Evolutionary conservation across 1,140 invertebrate species (phyloP), one percentile per base, ranked within the genome.

Genomic region (Drosophila gunungcola): DNA sequence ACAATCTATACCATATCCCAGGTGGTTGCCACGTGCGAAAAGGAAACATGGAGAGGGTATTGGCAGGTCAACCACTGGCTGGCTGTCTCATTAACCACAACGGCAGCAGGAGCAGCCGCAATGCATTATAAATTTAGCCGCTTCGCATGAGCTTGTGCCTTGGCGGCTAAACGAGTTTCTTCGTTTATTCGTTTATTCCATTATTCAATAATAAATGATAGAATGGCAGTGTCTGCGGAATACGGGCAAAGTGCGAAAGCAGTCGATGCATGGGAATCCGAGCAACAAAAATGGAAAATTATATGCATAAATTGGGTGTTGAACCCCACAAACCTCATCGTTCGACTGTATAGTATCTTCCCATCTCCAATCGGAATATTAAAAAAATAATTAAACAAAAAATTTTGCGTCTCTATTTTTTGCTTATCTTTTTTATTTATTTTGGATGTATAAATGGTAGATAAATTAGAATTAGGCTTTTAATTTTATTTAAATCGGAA

Each of bases 151-250:
- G 49, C 13, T 52, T 11, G 13, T 34, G 27, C 13, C 13, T 21
- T 21, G 16, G 16, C 13, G 11, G 11, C 13, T n/a, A n/a, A 9
- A 52, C 49, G 42, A 52, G 45, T 43, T 72, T 29, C 62, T 64
- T 74, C 43, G 54, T 64, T 85, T 73, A 84, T 64, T 74, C 43
- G 54, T 64, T 85, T 73, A 84, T 85, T 80, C 67, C 80, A 84
- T 84, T 84, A 85, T 84, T 85, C 73, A 84, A 80, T 84, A 84
- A 84, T 84, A 73, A 85, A 85, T 84, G 81, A 69, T 85, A 54
- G 81, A 77, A 65, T 53, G 58, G 62, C 54, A 62, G 72, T 61
- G 55, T 77, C 60, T 77, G 29, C 42, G 65, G 55, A 16, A 67
- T 45, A 36, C 42, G 13, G 39, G 34, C 45, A 55, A 70, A 85